Evolutionary conservation across 2,113 vertebrate species (phyloP).

Genomic region (Edolisoma coerulescens): DNA sequence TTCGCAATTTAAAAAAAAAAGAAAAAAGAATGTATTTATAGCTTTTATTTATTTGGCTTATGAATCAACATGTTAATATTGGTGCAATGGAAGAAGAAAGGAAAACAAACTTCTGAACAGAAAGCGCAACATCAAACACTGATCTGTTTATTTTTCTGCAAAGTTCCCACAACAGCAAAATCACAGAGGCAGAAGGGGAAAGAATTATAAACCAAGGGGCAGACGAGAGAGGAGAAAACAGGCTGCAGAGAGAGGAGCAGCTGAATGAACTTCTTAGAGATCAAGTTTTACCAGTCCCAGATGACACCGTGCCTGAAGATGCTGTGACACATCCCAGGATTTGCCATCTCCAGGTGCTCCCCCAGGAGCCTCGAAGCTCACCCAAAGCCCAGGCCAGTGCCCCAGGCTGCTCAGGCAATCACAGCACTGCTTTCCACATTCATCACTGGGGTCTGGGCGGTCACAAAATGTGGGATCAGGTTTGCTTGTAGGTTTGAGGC

Average conservation of each 20-base stretch:
- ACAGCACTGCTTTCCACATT: fast-evolving
- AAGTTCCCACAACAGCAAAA: constrained; percentile 20
- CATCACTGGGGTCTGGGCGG: fast-evolving
- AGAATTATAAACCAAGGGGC: neutral
- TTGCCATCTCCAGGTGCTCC: neutral
- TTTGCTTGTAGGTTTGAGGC: neutral
- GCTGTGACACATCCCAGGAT: neutral
- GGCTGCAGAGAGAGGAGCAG: neutral
- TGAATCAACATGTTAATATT: constrained; percentile 53
- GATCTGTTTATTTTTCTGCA: constrained; percentile 40
- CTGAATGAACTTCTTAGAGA: neutral
- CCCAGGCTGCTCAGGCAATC: neutral
- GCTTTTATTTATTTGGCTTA: constrained; percentile 43
- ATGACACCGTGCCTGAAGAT: neutral
- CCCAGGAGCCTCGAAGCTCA: neutral
- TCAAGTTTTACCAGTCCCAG: neutral
- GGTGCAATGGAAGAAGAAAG: constrained; percentile 51
- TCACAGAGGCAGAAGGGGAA: neutral
- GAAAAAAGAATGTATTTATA: constrained; percentile 13
- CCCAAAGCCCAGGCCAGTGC: neutral
- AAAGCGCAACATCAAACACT: constrained; percentile 31
- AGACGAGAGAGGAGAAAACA: neutral
- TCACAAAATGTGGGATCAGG: neutral
- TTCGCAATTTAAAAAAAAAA: neutral
- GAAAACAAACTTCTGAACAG: constrained; percentile 44